A percentile compares a stretch with the other conserved stretches of the same genome.
These are phyloP conservation scores for Sebastes oblongus DNA, from an alignment of 2,797 vertebrate genomes.

Conservation along the genomic window DNA sequence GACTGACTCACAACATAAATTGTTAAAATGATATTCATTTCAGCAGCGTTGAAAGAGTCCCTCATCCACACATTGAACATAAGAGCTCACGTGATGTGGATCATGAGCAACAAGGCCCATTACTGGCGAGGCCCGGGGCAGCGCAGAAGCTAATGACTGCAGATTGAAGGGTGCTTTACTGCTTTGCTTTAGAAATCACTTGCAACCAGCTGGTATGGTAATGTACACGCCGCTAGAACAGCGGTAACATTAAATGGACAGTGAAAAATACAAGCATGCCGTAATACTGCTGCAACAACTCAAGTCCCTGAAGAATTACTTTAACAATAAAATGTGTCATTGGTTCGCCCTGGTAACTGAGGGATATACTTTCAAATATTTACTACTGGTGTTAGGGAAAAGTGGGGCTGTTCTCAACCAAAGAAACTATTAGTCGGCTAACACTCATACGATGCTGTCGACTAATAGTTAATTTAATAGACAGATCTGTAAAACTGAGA, in stretches of 20 bases:
- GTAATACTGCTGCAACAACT: conserved; percentile 33
- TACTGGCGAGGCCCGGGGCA: conserved; percentile 67
- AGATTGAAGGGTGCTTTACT: conserved; percentile 73
- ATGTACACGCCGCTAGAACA: conserved; percentile 57
- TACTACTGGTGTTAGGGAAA: neutral
- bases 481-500: too few species aligned
- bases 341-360: conserved; percentile 13
- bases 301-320: conserved; percentile 33
- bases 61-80: conserved; percentile 71
- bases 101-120: conserved; percentile 75
- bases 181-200: conserved; percentile 70
- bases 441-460: too few species aligned
- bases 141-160: conserved; percentile 71
- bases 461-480: too few species aligned
- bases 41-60: conserved; percentile 47
- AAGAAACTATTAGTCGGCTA: too few species aligned
- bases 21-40: conserved; percentile 68
- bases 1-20: conserved; percentile 62
- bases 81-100: conserved; percentile 71
- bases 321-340: conserved; percentile 19
- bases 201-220: conserved; percentile 62
- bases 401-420: neutral
- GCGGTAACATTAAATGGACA: conserved; percentile 50
- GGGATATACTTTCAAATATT: conserved; percentile 7
- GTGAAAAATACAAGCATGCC: conserved; percentile 61